These are phyloP conservation scores for Syrista parreyssii DNA, from an alignment of 2,888 invertebrate genomes.

Conservation along the genomic window DNA sequence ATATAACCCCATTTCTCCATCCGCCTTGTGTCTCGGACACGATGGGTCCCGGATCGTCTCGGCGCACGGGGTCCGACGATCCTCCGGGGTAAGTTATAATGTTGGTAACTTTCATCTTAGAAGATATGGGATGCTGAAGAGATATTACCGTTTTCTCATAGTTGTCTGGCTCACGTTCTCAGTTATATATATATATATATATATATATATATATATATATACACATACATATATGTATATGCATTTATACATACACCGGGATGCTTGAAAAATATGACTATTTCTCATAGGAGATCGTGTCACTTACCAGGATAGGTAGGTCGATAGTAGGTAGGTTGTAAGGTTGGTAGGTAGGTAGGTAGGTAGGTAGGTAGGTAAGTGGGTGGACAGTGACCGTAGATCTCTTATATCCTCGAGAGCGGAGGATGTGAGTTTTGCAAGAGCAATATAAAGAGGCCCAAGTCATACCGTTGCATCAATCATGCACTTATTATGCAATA, in stretches of 20 bases:
- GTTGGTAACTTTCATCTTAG: background rate
- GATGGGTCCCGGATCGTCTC: background rate
- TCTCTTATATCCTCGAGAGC: constrained; percentile 1
- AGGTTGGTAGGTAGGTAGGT: constrained; percentile 8
- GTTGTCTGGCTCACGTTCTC: background rate
- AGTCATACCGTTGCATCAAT: constrained; percentile 32
- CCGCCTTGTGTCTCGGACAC: background rate
- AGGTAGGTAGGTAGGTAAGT: constrained; percentile 1
- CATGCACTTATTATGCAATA: constrained; percentile 43
- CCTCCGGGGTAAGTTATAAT: background rate
- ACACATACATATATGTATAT: background rate
- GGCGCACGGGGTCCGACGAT: background rate
- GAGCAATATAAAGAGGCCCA: background rate
- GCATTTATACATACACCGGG: background rate
- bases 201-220: background rate
- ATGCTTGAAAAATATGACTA: background rate
- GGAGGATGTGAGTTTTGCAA: constrained; percentile 9
- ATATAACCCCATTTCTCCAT: background rate
- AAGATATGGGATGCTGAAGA: background rate
- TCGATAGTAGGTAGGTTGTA: background rate
- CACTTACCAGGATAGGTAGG: background rate
- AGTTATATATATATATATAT: background rate
- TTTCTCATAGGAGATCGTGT: background rate
- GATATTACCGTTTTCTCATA: background rate
- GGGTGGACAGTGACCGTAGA: constrained; percentile 2